These are phyloP conservation scores for Chionis minor DNA, from an alignment of 2,113 vertebrate genomes.

Conservation along the genomic window DNA sequence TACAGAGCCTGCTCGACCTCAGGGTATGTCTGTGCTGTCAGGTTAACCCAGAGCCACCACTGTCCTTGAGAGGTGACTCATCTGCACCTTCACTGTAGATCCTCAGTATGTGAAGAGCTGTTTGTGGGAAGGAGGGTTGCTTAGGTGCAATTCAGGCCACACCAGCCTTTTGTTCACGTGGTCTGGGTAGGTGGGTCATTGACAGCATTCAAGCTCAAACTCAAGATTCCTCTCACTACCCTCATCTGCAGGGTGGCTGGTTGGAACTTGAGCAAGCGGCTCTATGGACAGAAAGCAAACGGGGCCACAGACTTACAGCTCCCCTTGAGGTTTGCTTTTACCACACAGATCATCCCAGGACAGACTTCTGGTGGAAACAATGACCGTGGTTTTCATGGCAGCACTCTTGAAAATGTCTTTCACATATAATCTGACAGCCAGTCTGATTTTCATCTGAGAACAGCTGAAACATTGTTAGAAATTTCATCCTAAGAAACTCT, in stretches of 20 bases:
- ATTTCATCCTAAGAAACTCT: background rate
- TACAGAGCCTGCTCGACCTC: background rate
- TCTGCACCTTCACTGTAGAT: background rate
- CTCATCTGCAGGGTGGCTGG: background rate
- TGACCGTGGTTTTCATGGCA: background rate
- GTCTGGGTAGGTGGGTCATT: background rate
- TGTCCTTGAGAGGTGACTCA: background rate
- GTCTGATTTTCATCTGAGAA: constrained; percentile 8
- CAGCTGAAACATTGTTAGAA: background rate
- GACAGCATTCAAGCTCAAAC: background rate
- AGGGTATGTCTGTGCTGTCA: background rate
- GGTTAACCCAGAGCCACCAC: background rate
- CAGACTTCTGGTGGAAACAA: background rate
- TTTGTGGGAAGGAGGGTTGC: background rate
- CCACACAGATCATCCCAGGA: background rate
- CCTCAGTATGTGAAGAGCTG: background rate
- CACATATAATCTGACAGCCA: background rate
- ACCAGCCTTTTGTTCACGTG: background rate
- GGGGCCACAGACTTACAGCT: background rate
- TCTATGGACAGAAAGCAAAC: background rate
- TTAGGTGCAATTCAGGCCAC: background rate
- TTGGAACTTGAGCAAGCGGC: background rate
- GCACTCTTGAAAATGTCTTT: background rate
- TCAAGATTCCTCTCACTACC: background rate
- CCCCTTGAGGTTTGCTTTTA: background rate